Conservation (phyloP, 2,797 vertebrate species). For the Chloroceryle amazona region DNA sequence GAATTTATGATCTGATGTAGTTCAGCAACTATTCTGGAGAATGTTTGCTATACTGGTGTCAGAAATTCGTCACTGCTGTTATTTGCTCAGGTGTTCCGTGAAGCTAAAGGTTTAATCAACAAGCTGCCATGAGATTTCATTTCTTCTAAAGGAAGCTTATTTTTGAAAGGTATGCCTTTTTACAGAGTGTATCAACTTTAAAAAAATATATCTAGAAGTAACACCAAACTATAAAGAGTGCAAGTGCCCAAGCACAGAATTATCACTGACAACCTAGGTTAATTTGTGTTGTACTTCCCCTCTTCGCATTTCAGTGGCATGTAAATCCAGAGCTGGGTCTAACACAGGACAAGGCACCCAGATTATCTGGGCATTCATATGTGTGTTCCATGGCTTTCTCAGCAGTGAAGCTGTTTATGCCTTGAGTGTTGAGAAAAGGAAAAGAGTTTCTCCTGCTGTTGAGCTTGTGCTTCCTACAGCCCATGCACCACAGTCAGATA, state of each 20-base stretch:
- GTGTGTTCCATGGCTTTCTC: not conserved
- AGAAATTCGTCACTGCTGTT: not conserved
- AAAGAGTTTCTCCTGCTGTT: not conserved
- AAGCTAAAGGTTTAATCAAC: slow-evolving; percentile 13
- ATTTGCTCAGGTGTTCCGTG: slow-evolving; percentile 26
- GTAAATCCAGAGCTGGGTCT: not conserved
- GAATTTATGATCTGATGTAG: not conserved
- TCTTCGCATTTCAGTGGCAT: not conserved
- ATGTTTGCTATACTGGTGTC: not conserved
- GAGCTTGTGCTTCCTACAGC: not conserved
- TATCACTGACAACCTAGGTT: not conserved
- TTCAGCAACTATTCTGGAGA: not conserved
- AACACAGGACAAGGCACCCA: not conserved
- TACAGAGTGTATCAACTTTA: not conserved
- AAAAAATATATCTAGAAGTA: not conserved
- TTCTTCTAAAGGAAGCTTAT: not conserved
- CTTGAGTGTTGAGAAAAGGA: not conserved
- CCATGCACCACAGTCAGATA: not conserved
- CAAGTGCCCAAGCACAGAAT: not conserved
- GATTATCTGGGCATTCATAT: not conserved
- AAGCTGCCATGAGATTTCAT: not conserved
- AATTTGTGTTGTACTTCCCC: not conserved
- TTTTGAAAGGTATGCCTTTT: not conserved
- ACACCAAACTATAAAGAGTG: not conserved
- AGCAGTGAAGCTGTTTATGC: not conserved